Evolutionary conservation across 1,140 invertebrate genomes (phyloP).

Genomic region (Battus philenor): DNA sequence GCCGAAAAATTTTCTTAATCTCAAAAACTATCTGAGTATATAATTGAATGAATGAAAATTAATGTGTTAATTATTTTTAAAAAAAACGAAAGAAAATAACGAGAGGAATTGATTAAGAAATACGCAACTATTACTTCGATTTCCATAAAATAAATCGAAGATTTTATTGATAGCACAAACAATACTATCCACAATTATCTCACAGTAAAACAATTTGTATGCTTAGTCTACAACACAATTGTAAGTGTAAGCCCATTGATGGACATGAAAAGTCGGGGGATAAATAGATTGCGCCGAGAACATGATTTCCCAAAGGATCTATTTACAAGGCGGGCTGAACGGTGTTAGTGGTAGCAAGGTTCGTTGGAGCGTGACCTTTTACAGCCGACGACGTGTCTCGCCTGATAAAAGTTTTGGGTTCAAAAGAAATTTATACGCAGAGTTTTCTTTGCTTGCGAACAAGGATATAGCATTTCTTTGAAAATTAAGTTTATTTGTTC

Average conservation of each 20-base stretch:
- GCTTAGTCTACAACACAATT: constrained; percentile 1
- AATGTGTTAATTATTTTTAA: too few relatives aligned
- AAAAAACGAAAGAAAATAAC: too few relatives aligned
- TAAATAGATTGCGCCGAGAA: constrained; percentile 7
- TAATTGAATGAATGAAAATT: too few relatives aligned
- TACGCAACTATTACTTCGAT: too few relatives aligned
- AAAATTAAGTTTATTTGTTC: too few relatives aligned
- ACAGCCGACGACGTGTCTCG: constrained; percentile 32
- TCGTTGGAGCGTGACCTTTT: constrained; percentile 34
- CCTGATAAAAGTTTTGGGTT: constrained; percentile 22
- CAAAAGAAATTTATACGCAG: constrained; percentile 14
- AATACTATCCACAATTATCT: too few relatives aligned
- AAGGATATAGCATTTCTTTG: neutral
- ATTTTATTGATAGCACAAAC: too few relatives aligned
- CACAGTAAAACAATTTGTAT: neutral
- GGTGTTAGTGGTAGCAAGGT: constrained; percentile 13
- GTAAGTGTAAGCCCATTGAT: neutral
- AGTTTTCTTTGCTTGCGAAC: neutral
- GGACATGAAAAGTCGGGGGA: constrained; percentile 1
- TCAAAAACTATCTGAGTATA: too few relatives aligned
- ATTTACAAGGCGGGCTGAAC: neutral
- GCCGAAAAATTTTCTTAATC: too few relatives aligned
- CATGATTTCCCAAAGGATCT: constrained; percentile 11
- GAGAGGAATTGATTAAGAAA: too few relatives aligned
- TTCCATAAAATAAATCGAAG: too few relatives aligned